Evolutionary conservation across 2,888 invertebrate species (phyloP).

Genomic region (Chrysolina americana): DNA sequence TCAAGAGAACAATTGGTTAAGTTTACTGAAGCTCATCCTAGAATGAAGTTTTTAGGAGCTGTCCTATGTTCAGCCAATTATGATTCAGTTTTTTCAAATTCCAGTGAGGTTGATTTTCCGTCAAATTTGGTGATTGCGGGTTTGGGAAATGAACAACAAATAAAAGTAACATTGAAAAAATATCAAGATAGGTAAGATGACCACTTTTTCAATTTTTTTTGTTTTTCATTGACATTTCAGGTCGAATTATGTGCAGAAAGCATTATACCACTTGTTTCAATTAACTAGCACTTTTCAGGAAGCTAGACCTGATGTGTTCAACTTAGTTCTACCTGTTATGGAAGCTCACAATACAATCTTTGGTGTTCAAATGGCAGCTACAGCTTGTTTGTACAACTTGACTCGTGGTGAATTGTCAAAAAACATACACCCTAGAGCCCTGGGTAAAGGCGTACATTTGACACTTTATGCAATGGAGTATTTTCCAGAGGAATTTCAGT

Average conservation of each 20-base stretch:
- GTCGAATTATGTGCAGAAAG: conserved; percentile 77
- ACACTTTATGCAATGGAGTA: conserved; percentile 80
- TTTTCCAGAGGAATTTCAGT: conserved; percentile 77
- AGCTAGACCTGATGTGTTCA: conserved; percentile 76
- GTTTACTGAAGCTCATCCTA: conserved; percentile 61
- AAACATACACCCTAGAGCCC: conserved; percentile 76
- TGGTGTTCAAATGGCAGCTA: conserved; percentile 82
- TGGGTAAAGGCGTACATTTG: conserved; percentile 76
- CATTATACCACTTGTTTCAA: conserved; percentile 77
- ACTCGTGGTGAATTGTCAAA: conserved; percentile 77
- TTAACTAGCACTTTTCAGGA: conserved; percentile 69
- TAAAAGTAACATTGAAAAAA: conserved; percentile 71
- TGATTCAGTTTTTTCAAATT: conserved; percentile 60
- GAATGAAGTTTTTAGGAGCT: conserved; percentile 64
- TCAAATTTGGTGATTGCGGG: conserved; percentile 60
- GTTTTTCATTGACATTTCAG: conserved; percentile 59
- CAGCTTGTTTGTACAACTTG: conserved; percentile 82
- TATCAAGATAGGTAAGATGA: conserved; percentile 68
- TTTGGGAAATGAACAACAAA: conserved; percentile 64
- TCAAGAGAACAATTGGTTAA: conserved; percentile 53
- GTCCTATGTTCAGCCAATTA: conserved; percentile 63
- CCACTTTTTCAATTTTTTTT: not conserved
- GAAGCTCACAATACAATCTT: conserved; percentile 71
- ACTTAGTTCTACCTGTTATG: conserved; percentile 72
- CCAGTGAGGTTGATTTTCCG: conserved; percentile 51